These are phyloP conservation scores for Xiphophorus hellerii DNA, from an alignment of 2,113 vertebrate genomes.

Conservation along the genomic window DNA sequence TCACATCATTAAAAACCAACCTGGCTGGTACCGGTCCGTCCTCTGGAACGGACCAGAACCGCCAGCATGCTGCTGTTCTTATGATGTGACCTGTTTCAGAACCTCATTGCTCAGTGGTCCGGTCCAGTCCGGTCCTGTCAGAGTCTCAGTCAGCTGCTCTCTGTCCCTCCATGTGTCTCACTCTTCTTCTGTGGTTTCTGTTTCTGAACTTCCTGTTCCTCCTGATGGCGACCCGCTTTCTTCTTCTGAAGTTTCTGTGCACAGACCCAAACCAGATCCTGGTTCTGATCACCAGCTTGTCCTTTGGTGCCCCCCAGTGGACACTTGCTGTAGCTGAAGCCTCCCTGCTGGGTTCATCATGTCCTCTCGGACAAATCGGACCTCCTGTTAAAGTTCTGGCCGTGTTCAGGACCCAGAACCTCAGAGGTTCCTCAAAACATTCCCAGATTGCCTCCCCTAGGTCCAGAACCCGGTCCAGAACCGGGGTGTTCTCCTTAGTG, in stretches of 20 bases:
- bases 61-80: not conserved
- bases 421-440: too few relatives aligned
- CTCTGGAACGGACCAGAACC: not conserved
- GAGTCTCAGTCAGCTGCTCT: not conserved
- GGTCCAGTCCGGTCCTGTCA: not conserved
- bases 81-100: not conserved
- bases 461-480: too few relatives aligned
- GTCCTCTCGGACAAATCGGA: too few relatives aligned
- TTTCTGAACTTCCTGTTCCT: not conserved
- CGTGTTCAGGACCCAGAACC: too few relatives aligned
- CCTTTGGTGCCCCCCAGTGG: too few relatives aligned
- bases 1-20: not conserved
- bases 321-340: too few relatives aligned
- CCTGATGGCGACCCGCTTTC: not conserved
- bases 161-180: not conserved
- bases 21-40: not conserved
- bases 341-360: too few relatives aligned
- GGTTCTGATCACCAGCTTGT: too few relatives aligned
- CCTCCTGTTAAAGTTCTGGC: too few relatives aligned
- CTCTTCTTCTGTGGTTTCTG: constrained; percentile 1
- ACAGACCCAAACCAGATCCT: not conserved
- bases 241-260: not conserved
- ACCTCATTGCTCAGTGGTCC: not conserved
- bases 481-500: too few relatives aligned
- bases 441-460: too few relatives aligned